A percentile compares a stretch with the other conserved stretches of the same genome.
These are phyloP conservation scores for Festucalex cinctus DNA, from an alignment of 2,113 vertebrate genomes.

Conservation along the genomic window DNA sequence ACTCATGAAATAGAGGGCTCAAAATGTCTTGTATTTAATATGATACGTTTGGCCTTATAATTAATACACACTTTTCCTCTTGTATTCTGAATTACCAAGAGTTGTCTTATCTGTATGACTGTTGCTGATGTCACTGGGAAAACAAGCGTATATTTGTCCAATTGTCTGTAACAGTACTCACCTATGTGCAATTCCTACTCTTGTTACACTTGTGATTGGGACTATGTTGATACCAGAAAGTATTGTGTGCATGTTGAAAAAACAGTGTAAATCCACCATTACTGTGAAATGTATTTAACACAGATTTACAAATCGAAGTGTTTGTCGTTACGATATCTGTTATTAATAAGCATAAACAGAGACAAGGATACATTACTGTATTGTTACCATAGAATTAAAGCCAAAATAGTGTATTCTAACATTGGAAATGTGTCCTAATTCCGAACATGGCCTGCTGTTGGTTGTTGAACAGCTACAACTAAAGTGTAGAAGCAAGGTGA, in stretches of 20 bases:
- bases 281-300: conserved; percentile 69
- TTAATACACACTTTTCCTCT: conserved; percentile 41
- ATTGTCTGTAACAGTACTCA: conserved; percentile 61
- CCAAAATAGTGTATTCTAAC: conserved; percentile 54
- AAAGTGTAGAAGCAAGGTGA: conserved; percentile 14
- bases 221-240: conserved; percentile 65
- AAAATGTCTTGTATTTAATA: no score
- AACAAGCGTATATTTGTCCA: conserved; percentile 46
- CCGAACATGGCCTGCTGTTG: conserved; percentile 40
- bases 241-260: conserved; percentile 74
- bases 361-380: conserved; percentile 53
- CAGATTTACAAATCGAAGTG: conserved; percentile 47
- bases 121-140: conserved; percentile 45
- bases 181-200: conserved; percentile 55
- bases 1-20: no score
- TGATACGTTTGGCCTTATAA: no score
- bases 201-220: conserved; percentile 53
- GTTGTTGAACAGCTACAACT: conserved; percentile 25
- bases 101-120: conserved; percentile 58
- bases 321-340: conserved; percentile 61
- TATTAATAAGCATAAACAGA: conserved; percentile 44
- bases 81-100: conserved; percentile 60
- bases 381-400: conserved; percentile 75
- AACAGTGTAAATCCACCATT: conserved; percentile 65
- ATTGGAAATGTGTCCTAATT: conserved; percentile 70